phyloP scores from a whole-genome alignment of 2,113 vertebrate species.

The Cebidichthys violaceus region DNA sequence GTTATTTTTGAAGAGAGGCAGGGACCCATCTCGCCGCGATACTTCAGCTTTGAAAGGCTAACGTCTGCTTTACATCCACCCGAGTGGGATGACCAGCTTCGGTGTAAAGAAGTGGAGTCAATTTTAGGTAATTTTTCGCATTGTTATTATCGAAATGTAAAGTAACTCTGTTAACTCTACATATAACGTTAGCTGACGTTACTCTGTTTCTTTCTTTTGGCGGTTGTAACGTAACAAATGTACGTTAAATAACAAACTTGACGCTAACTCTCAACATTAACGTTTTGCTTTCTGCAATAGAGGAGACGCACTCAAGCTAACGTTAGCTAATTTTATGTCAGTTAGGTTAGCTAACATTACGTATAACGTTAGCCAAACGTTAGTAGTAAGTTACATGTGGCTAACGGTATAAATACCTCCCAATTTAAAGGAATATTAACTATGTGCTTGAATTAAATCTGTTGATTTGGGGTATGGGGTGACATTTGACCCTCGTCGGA shows the following conservation, averaged over 20 bases:
- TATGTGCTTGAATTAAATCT: not conserved
- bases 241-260: slow-evolving; percentile 17
- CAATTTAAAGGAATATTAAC: not conserved
- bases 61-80: not conserved
- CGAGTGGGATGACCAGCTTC: not conserved
- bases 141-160: not conserved
- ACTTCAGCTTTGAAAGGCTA: slow-evolving; percentile 14
- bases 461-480: not conserved
- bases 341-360: too few relatives aligned
- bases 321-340: too few relatives aligned
- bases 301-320: not conserved
- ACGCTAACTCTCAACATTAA: slow-evolving; percentile 21
- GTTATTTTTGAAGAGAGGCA: not conserved
- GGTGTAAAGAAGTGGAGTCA: slow-evolving; percentile 1
- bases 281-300: not conserved
- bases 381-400: not conserved
- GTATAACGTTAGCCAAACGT: too few relatives aligned
- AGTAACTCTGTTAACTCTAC: not conserved
- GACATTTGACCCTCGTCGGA: slow-evolving; percentile 19
- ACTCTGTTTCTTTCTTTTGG: not conserved
- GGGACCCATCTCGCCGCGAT: slow-evolving; percentile 9
- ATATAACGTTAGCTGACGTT: not conserved
- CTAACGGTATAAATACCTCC: not conserved
- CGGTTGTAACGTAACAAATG: not conserved
- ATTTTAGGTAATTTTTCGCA: not conserved